A percentile compares a stretch with the other conserved stretches of the same genome.
phyloP scores from a whole-genome alignment of 1,140 invertebrate species.

The Hypothenemus hampei region DNA sequence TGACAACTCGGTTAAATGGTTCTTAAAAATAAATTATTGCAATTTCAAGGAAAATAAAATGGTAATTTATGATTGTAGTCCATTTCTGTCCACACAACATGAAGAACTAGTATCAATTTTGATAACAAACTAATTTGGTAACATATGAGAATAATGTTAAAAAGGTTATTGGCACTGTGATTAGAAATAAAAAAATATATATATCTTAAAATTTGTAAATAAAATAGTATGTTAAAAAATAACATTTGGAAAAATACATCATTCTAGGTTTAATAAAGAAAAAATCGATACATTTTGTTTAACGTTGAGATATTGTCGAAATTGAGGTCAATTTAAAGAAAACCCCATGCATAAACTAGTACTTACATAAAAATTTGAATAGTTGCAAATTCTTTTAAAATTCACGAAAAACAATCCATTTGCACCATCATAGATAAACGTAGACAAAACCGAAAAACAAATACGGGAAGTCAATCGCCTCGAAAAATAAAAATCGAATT shows the following conservation, averaged over 20 bases:
- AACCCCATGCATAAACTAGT: no score
- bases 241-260: no score
- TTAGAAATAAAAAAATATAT: no score
- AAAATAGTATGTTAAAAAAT: no score
- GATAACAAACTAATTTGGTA: neutral
- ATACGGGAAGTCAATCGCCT: no score
- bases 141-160: neutral
- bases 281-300: no score
- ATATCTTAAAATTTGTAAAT: no score
- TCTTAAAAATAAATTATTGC: neutral
- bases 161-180: no score
- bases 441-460: no score
- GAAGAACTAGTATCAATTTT: neutral
- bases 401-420: constrained; percentile 17
- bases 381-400: constrained; percentile 1
- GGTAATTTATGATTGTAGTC: constrained; percentile 1
- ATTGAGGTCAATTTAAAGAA: no score
- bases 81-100: neutral
- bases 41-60: neutral
- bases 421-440: neutral
- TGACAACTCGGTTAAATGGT: neutral
- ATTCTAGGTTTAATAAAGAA: no score
- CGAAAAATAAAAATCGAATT: neutral
- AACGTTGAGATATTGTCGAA: no score
- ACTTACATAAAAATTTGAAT: neutral